A percentile compares a stretch with the other conserved stretches of the same genome.
These are phyloP conservation scores for Carduelis carduelis DNA, from an alignment of 2,797 vertebrate species.

Conservation along the genomic window DNA sequence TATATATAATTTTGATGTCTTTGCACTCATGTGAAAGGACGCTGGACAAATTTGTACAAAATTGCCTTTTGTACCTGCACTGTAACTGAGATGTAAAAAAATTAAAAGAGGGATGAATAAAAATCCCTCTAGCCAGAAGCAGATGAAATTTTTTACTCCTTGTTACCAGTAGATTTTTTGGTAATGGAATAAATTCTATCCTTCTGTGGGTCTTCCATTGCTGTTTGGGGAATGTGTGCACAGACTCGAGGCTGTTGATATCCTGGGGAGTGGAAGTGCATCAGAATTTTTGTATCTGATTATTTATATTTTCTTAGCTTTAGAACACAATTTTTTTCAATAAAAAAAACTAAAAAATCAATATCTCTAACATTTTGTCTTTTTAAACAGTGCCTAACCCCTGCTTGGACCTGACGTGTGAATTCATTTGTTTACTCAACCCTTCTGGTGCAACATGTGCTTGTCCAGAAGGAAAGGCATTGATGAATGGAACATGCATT, in stretches of 20 bases:
- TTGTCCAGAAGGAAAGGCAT: slow-evolving; percentile 92
- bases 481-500: slow-evolving; percentile 90
- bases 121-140: background rate
- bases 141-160: background rate
- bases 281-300: background rate
- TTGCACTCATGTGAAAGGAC: background rate
- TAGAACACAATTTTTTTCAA: background rate
- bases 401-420: slow-evolving; percentile 88
- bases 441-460: slow-evolving; percentile 90
- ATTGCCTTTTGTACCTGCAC: background rate
- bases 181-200: background rate
- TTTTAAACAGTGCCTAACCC: slow-evolving; percentile 86
- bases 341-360: background rate
- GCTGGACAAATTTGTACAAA: background rate
- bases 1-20: background rate
- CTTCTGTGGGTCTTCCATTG: background rate
- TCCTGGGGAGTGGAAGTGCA: background rate
- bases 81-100: background rate
- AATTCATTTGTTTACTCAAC: slow-evolving; percentile 96
- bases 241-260: background rate
- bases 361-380: background rate
- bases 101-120: background rate
- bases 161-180: background rate
- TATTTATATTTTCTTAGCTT: background rate
- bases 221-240: background rate